A percentile compares a stretch with the other conserved stretches of the same genome.
These are phyloP conservation scores for Plagodis pulveraria DNA, from an alignment of 2,888 invertebrate species.

Conservation along the genomic window DNA sequence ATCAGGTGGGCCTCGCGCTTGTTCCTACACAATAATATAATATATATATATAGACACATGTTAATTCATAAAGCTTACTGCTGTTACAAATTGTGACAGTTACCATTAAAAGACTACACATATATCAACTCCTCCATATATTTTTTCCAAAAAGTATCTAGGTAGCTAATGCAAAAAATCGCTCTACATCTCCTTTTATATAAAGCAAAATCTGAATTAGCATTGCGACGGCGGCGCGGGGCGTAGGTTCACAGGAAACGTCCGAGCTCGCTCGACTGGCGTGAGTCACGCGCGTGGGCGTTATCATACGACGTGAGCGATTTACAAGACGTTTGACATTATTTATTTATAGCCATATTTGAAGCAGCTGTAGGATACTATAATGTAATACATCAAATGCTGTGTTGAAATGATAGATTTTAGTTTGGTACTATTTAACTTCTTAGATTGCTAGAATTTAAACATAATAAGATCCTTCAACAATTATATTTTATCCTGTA, in stretches of 20 bases:
- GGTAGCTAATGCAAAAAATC: slow-evolving; percentile 7
- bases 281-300: slow-evolving; percentile 70
- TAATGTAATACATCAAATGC: too few relatives aligned
- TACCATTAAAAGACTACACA: not conserved
- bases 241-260: slow-evolving; percentile 70
- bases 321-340: slow-evolving; percentile 48
- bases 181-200: slow-evolving; percentile 45
- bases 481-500: too few relatives aligned
- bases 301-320: slow-evolving; percentile 54
- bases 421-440: too few relatives aligned
- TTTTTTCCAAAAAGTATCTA: slow-evolving; percentile 1
- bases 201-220: slow-evolving; percentile 54
- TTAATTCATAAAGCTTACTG: too few relatives aligned
- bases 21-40: too few relatives aligned
- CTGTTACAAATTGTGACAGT: not conserved
- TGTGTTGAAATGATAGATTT: not conserved
- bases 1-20: too few relatives aligned
- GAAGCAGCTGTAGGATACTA: not conserved
- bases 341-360: slow-evolving; percentile 10
- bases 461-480: too few relatives aligned
- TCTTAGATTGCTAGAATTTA: too few relatives aligned
- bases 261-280: slow-evolving; percentile 39
- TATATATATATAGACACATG: too few relatives aligned
- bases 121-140: slow-evolving; percentile 1
- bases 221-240: slow-evolving; percentile 54